Evolutionary conservation across 53 echinoderm and acorn worm genomes (phyloP).

Genomic region (Actinopyga echinites): DNA sequence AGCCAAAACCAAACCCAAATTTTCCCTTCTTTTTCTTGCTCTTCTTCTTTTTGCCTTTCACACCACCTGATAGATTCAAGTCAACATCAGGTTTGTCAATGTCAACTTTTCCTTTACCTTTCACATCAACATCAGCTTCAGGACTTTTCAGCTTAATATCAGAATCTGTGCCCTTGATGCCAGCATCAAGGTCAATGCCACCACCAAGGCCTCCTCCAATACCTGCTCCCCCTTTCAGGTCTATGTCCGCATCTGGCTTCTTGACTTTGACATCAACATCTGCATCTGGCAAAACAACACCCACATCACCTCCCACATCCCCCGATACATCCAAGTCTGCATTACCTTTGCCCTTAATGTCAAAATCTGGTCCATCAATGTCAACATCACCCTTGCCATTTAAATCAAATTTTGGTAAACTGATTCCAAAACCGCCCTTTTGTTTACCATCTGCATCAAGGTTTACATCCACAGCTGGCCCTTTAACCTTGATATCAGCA

Average conservation of each 20-base stretch:
- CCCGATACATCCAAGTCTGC: conserved; percentile 47
- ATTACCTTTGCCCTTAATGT: conserved; percentile 49
- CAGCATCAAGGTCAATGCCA: conserved; percentile 30
- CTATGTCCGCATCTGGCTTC: conserved; percentile 12
- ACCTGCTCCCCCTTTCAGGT: background rate
- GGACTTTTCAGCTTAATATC: conserved; percentile 58
- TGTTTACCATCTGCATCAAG: conserved; percentile 29
- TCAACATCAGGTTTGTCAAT: conserved; percentile 41
- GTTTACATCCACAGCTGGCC: too few relatives aligned
- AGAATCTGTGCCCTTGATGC: conserved; percentile 20
- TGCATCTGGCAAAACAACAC: conserved; percentile 30
- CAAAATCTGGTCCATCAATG: conserved; percentile 54
- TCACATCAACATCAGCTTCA: conserved; percentile 53
- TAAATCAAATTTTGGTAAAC: conserved; percentile 15
- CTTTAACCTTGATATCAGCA: conserved; percentile 18
- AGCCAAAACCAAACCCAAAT: conserved; percentile 42
- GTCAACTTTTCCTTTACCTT: conserved; percentile 38
- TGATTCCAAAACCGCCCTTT: conserved; percentile 22
- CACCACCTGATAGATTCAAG: background rate
- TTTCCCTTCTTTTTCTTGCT: conserved; percentile 2
- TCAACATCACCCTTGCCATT: conserved; percentile 6
- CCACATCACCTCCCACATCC: conserved; percentile 32
- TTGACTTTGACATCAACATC: conserved; percentile 7
- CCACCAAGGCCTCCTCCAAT: background rate
- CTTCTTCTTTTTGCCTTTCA: conserved; percentile 38